These are phyloP conservation scores for Leptestheria dahalacensis DNA, from an alignment of 1,140 invertebrate species.

Conservation along the genomic window DNA sequence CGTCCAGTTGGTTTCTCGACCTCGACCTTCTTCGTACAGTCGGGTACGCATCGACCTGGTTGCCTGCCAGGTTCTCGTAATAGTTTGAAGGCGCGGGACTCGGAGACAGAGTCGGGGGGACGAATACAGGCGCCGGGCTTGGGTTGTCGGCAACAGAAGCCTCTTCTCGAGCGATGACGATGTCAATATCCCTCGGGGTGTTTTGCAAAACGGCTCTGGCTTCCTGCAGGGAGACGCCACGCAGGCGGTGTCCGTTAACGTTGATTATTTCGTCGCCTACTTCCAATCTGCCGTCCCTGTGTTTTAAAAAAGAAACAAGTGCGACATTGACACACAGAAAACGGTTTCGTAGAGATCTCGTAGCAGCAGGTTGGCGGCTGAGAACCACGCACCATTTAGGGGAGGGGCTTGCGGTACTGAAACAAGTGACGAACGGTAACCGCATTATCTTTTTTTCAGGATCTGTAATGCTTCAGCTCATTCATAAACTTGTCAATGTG, in stretches of 20 bases:
- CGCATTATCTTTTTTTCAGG: too few relatives aligned
- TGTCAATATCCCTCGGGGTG: conserved; percentile 51
- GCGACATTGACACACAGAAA: too few relatives aligned
- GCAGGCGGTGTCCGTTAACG: conserved; percentile 62
- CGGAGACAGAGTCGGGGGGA: neutral
- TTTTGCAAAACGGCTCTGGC: conserved; percentile 47
- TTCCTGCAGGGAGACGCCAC: conserved; percentile 57
- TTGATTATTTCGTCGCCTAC: conserved; percentile 73
- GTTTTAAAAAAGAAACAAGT: conserved; percentile 24
- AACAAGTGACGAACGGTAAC: too few relatives aligned
- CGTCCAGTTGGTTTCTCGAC: neutral
- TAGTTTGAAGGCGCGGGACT: neutral
- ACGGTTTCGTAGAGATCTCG: too few relatives aligned
- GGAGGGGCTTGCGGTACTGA: too few relatives aligned
- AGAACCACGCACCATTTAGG: too few relatives aligned
- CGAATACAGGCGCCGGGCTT: neutral
- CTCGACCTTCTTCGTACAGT: neutral
- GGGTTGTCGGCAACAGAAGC: conserved; percentile 1
- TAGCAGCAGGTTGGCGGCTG: too few relatives aligned
- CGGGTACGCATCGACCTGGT: neutral
- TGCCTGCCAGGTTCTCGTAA: neutral
- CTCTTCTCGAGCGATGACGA: conserved; percentile 38
- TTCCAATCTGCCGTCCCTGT: conserved; percentile 58
- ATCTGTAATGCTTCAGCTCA: too few relatives aligned
- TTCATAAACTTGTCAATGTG: too few relatives aligned